Evolutionary conservation across 2,888 invertebrate genomes (phyloP).

Genomic region (Cheilosia variabilis): DNA sequence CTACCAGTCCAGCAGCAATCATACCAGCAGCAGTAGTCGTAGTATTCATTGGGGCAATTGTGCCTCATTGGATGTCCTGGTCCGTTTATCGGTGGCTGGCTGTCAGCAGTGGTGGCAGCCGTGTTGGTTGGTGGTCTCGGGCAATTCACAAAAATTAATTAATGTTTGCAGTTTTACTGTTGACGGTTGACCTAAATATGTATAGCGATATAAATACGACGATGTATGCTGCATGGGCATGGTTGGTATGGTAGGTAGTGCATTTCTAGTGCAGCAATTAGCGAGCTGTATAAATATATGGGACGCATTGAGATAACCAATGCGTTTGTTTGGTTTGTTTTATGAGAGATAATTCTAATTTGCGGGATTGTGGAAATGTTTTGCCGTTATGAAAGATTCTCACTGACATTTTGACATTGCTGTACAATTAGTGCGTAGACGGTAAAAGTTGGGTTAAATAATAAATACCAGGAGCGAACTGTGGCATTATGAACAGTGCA

Average conservation of each 20-base stretch:
- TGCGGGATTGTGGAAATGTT: conserved; percentile 40
- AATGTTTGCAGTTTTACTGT: conserved; percentile 68
- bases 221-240: background rate
- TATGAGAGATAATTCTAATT: conserved; percentile 59
- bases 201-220: conserved; percentile 11
- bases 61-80: conserved; percentile 29
- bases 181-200: conserved; percentile 58
- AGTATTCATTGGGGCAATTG: conserved; percentile 2
- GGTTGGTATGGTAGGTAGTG: background rate
- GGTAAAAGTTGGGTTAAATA: too few species aligned
- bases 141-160: conserved; percentile 69
- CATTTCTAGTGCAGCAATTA: background rate
- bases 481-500: too few species aligned
- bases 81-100: conserved; percentile 27
- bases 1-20: conserved; percentile 22
- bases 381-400: conserved; percentile 27
- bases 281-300: background rate
- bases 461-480: too few species aligned
- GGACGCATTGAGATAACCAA: conserved; percentile 20
- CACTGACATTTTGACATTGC: background rate
- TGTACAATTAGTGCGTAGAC: background rate
- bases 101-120: conserved; percentile 48
- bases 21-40: background rate
- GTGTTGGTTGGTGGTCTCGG: conserved; percentile 45
- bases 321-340: conserved; percentile 33